phyloP scores from a whole-genome alignment of 2,888 invertebrate genomes.

The Ypsolopha sequella region DNA sequence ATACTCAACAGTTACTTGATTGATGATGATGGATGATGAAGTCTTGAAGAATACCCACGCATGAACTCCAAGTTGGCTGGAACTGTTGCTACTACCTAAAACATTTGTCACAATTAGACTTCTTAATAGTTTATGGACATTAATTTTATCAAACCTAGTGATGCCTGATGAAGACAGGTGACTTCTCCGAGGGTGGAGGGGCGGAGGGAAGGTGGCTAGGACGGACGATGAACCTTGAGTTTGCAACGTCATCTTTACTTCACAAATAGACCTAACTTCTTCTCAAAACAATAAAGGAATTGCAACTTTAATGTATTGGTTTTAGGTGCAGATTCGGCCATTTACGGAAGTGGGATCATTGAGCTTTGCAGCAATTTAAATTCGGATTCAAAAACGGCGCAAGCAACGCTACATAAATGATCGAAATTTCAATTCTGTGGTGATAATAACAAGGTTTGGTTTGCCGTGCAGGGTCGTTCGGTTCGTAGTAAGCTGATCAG shows the following conservation, averaged over 20 bases:
- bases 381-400: slow-evolving; percentile 26
- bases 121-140: not conserved
- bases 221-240: slow-evolving; percentile 56
- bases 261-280: slow-evolving; percentile 25
- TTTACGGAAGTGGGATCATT: slow-evolving; percentile 54
- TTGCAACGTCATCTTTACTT: slow-evolving; percentile 18
- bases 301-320: slow-evolving; percentile 17
- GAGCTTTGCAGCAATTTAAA: slow-evolving; percentile 57
- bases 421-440: slow-evolving; percentile 17
- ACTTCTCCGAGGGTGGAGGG: slow-evolving; percentile 15
- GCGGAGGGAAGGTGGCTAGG: slow-evolving; percentile 42
- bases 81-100: no score
- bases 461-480: slow-evolving; percentile 14
- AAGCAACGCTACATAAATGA: slow-evolving; percentile 15
- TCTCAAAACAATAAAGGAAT: slow-evolving; percentile 15
- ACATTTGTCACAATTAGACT: no score
- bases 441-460: slow-evolving; percentile 9
- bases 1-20: no score
- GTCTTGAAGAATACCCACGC: no score
- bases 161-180: slow-evolving; percentile 20
- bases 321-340: slow-evolving; percentile 23
- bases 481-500: slow-evolving; percentile 36
- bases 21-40: no score
- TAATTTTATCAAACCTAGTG: slow-evolving; percentile 5
- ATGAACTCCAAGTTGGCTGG: no score